phyloP scores from a whole-genome alignment of 1,140 invertebrate species.

The Hylaeus volcanicus region DNA sequence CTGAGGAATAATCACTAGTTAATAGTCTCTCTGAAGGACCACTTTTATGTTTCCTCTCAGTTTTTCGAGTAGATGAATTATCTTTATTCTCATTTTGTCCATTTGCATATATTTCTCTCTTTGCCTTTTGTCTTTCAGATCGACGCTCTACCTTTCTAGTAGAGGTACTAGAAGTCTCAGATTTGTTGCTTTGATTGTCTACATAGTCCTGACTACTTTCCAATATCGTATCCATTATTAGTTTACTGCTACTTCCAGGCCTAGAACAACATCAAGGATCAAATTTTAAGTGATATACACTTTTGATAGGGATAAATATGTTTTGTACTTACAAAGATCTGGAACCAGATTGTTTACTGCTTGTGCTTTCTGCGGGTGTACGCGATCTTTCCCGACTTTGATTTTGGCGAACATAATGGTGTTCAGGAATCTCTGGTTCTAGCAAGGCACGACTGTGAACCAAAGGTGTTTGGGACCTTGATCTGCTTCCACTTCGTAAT shows the following conservation, averaged over 20 bases:
- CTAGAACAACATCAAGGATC: conserved; percentile 30
- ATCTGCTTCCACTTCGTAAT: conserved; percentile 75
- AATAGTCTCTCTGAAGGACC: conserved; percentile 57
- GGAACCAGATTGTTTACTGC: conserved; percentile 67
- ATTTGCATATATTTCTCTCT: conserved; percentile 71
- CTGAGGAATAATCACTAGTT: conserved; percentile 78
- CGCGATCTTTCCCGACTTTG: conserved; percentile 74
- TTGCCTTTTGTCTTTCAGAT: conserved; percentile 74
- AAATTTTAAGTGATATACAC: not conserved
- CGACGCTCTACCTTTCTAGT: conserved; percentile 69
- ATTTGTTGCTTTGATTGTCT: conserved; percentile 47
- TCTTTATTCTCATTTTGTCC: conserved; percentile 70
- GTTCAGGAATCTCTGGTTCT: conserved; percentile 67
- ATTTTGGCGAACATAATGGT: conserved; percentile 73
- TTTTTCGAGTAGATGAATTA: conserved; percentile 45
- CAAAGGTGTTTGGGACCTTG: conserved; percentile 76
- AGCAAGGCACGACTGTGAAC: conserved; percentile 52
- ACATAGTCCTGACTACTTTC: conserved; percentile 52
- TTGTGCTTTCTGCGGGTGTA: conserved; percentile 73
- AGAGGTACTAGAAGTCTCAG: conserved; percentile 54
- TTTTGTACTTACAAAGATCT: conserved; percentile 65
- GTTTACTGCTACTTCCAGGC: conserved; percentile 59
- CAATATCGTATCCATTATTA: conserved; percentile 69
- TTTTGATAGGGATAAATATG: too few relatives aligned
- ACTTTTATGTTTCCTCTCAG: conserved; percentile 60